phyloP scores from a whole-genome alignment of 37 sponge, comb jelly and placozoan species.

The Geodia barretti region DNA sequence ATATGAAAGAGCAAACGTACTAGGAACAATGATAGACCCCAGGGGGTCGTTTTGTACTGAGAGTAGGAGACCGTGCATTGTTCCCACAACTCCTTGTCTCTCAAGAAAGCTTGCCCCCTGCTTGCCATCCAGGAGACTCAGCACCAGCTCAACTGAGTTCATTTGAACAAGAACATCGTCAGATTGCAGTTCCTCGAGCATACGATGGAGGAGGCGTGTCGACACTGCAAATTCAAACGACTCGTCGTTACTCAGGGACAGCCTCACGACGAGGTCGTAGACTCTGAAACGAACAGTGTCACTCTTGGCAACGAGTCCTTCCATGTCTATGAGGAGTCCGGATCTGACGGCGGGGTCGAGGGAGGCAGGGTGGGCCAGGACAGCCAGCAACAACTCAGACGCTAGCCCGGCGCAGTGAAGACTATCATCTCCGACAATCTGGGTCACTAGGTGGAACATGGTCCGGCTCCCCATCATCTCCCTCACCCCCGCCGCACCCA shows the following conservation, averaged over 20 bases:
- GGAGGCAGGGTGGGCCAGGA: background rate
- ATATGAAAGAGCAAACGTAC: conserved; percentile 54
- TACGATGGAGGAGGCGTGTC: conserved; percentile 38
- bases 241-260: conserved; percentile 5
- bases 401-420: conserved; percentile 54
- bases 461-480: conserved; percentile 44
- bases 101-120: conserved; percentile 43
- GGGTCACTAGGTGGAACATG: conserved; percentile 66
- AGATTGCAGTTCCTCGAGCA: conserved; percentile 51
- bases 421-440: conserved; percentile 38
- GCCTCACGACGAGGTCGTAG: conserved; percentile 57
- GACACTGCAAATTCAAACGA: conserved; percentile 4
- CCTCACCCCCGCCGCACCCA: background rate
- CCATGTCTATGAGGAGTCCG: conserved; percentile 43
- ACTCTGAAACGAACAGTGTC: conserved; percentile 68
- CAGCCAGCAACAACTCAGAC: conserved; percentile 18
- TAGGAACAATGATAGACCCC: conserved; percentile 51
- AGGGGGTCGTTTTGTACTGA: conserved; percentile 30
- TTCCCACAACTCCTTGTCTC: conserved; percentile 13
- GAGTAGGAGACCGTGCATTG: conserved; percentile 40
- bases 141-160: conserved; percentile 72
- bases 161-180: conserved; percentile 66
- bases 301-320: conserved; percentile 14
- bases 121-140: conserved; percentile 7
- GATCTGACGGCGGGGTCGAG: conserved; percentile 7